These are phyloP conservation scores for Melipona quadrifasciata DNA, from an alignment of 1,140 invertebrate species.

Conservation along the genomic window DNA sequence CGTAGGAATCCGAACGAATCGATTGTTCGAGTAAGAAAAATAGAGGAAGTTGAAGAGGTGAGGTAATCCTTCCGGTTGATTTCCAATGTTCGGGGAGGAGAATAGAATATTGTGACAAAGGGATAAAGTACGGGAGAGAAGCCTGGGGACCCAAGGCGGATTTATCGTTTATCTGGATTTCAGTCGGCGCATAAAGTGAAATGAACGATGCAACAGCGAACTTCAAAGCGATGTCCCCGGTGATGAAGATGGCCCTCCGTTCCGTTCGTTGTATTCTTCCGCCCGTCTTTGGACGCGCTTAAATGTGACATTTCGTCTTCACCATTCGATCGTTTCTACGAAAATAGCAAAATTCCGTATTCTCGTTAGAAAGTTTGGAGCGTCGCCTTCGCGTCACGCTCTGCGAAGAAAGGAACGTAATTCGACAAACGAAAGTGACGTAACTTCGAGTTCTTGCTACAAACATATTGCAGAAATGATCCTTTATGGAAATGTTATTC, in stretches of 20 bases:
- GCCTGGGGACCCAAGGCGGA: background rate
- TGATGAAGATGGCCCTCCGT: constrained; percentile 3
- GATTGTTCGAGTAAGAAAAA: background rate
- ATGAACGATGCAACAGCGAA: constrained; percentile 1
- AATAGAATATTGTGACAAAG: constrained; percentile 15
- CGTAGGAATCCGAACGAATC: background rate
- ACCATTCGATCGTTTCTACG: background rate
- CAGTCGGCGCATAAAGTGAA: background rate
- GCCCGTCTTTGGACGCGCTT: background rate
- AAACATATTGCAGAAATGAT: no score
- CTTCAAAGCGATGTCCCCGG: constrained; percentile 12
- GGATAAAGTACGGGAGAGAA: background rate
- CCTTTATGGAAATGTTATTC: no score
- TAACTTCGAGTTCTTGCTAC: no score
- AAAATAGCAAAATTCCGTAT: background rate
- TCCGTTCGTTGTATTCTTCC: background rate
- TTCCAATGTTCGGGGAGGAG: background rate
- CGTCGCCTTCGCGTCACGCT: no score
- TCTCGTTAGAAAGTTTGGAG: background rate
- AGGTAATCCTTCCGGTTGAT: constrained; percentile 20
- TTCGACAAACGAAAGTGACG: no score
- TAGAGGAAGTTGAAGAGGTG: background rate
- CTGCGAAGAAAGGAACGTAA: no score
- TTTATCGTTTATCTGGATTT: constrained; percentile 20
- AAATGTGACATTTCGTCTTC: background rate